phyloP scores from a whole-genome alignment of 2,797 vertebrate species.

The Pteropus rufus region DNA sequence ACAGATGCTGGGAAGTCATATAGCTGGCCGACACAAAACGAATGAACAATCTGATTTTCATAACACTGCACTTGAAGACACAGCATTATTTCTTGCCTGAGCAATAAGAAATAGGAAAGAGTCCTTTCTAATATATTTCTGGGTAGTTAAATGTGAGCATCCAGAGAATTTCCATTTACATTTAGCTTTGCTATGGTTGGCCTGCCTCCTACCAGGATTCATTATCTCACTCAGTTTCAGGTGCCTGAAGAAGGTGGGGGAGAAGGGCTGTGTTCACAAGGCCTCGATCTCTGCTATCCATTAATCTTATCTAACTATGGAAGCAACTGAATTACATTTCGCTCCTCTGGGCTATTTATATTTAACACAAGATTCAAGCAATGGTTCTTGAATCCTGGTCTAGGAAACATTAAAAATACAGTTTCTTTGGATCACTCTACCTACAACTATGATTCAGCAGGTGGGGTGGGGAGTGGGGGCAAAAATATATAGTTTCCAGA shows the following conservation, averaged over 20 bases:
- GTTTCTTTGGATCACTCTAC: not conserved
- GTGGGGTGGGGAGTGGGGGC: fast-evolving
- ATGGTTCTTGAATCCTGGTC: not conserved
- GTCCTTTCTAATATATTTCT: slow-evolving; percentile 45
- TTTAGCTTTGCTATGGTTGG: not conserved
- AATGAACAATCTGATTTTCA: slow-evolving; percentile 52
- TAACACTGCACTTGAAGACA: slow-evolving; percentile 45
- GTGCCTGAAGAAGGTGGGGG: not conserved
- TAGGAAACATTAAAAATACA: not conserved
- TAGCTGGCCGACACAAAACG: slow-evolving; percentile 24
- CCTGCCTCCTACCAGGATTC: not conserved
- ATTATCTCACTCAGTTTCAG: not conserved
- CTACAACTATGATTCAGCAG: not conserved
- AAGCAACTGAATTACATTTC: slow-evolving; percentile 12
- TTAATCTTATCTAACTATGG: not conserved
- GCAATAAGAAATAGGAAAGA: slow-evolving; percentile 35
- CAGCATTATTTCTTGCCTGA: slow-evolving; percentile 51
- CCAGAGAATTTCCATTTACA: slow-evolving; percentile 34
- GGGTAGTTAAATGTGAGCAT: slow-evolving; percentile 29
- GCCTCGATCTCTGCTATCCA: not conserved
- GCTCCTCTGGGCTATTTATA: slow-evolving; percentile 22
- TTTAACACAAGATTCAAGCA: not conserved
- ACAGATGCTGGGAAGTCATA: slow-evolving; percentile 30
- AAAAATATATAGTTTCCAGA: not conserved
- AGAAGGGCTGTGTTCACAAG: not conserved